A percentile compares a stretch with the other conserved stretches of the same genome.
Evolutionary conservation across 53 echinoderm and acorn worm species (phyloP).

Genomic region (Zoroaster sp.): DNA sequence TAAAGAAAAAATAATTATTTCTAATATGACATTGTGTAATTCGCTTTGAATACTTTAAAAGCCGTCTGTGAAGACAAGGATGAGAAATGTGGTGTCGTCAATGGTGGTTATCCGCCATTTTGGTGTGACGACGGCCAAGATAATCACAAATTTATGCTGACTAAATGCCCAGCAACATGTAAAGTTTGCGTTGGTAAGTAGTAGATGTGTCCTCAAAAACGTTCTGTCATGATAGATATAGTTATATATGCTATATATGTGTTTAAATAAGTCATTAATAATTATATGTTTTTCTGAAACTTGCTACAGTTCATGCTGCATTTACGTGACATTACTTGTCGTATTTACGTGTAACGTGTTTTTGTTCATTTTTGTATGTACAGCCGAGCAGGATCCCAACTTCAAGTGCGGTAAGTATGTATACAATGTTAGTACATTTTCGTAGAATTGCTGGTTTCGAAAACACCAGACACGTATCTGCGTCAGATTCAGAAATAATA

Average conservation of each 20-base stretch:
- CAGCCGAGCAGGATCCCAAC: constrained; percentile 21
- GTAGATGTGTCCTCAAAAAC: background rate
- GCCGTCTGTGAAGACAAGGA: constrained; percentile 12
- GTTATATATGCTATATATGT: too few species aligned
- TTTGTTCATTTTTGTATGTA: background rate
- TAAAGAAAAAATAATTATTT: too few species aligned
- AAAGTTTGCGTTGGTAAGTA: constrained; percentile 2
- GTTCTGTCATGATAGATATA: background rate
- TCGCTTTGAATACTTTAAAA: too few species aligned
- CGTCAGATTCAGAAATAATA: too few species aligned
- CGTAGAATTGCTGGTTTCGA: background rate
- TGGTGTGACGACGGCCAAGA: background rate
- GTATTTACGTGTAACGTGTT: too few species aligned
- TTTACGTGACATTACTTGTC: too few species aligned
- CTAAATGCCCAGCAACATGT: background rate
- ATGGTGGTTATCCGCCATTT: constrained; percentile 19
- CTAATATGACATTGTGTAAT: too few species aligned
- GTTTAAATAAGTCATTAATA: too few species aligned
- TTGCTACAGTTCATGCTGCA: too few species aligned
- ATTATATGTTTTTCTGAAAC: too few species aligned
- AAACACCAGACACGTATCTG: too few species aligned
- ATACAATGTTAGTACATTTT: background rate
- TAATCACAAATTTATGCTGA: background rate
- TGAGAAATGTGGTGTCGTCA: background rate
- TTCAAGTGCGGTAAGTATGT: constrained; percentile 7